These are phyloP conservation scores for Solen grandis DNA, from an alignment of 1,140 invertebrate species.

Conservation along the genomic window DNA sequence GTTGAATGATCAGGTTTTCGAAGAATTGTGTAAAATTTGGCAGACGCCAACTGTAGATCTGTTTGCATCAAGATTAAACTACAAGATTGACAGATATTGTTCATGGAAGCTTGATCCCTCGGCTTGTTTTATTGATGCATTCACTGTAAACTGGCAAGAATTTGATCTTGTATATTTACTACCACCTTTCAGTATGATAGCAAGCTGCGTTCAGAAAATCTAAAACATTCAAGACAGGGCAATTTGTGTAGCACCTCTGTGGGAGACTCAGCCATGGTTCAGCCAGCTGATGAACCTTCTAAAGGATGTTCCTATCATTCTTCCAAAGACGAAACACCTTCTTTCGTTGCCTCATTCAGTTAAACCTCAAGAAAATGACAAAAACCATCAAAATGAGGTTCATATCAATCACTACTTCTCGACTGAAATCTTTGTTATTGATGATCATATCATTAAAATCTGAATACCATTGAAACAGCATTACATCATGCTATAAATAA, in stretches of 20 bases:
- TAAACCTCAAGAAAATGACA: no score
- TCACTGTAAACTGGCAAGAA: background rate
- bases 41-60: background rate
- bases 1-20: background rate
- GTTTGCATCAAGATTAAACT: conserved; percentile 24
- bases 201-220: background rate
- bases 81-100: conserved; percentile 6
- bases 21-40: conserved; percentile 2
- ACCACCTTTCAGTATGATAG: conserved; percentile 15
- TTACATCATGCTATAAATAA: no score
- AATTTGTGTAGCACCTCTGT: background rate
- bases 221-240: background rate
- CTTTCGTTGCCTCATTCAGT: background rate
- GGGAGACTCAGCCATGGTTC: conserved; percentile 19
- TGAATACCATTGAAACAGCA: no score
- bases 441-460: no score
- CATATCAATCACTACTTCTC: no score
- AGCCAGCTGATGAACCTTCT: background rate
- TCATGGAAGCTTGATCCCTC: conserved; percentile 10
- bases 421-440: no score
- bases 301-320: background rate
- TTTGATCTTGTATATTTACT: conserved; percentile 16
- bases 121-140: conserved; percentile 11
- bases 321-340: background rate
- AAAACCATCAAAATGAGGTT: no score